These are phyloP conservation scores for Colossoma macropomum DNA, from an alignment of 2,113 vertebrate species.

Conservation along the genomic window DNA sequence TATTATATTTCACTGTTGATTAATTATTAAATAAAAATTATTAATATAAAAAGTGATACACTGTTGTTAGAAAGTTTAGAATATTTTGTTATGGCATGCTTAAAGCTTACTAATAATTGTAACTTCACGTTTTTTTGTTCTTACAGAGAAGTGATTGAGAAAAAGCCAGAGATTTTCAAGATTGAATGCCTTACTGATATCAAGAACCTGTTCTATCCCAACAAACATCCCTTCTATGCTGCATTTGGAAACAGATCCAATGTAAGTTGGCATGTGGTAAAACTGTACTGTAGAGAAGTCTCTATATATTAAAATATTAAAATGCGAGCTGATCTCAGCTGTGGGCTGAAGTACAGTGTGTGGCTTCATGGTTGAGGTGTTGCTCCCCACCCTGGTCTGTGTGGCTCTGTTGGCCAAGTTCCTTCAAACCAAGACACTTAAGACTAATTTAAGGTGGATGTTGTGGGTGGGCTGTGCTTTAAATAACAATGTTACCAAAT, in stretches of 20 bases:
- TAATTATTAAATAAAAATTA: too few relatives aligned
- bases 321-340: background rate
- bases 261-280: constrained; percentile 72
- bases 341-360: background rate
- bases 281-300: background rate
- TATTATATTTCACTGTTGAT: too few relatives aligned
- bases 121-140: background rate
- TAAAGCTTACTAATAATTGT: background rate
- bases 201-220: constrained; percentile 92
- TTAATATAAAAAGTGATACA: too few relatives aligned
- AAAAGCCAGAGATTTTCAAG: constrained; percentile 99
- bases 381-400: background rate
- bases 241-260: constrained; percentile 97
- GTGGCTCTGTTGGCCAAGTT: background rate
- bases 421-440: background rate
- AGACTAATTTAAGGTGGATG: background rate
- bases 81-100: background rate
- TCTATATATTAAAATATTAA: background rate
- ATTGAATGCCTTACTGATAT: constrained; percentile 98
- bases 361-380: constrained; percentile 19
- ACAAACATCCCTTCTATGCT: constrained; percentile 94
- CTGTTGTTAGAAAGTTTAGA: too few relatives aligned
- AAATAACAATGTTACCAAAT: too few relatives aligned
- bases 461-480: background rate
- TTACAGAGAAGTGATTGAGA: constrained; percentile 96